These are phyloP conservation scores for Cyclargus thomasi DNA, from an alignment of 1,140 invertebrate species.

Conservation along the genomic window DNA sequence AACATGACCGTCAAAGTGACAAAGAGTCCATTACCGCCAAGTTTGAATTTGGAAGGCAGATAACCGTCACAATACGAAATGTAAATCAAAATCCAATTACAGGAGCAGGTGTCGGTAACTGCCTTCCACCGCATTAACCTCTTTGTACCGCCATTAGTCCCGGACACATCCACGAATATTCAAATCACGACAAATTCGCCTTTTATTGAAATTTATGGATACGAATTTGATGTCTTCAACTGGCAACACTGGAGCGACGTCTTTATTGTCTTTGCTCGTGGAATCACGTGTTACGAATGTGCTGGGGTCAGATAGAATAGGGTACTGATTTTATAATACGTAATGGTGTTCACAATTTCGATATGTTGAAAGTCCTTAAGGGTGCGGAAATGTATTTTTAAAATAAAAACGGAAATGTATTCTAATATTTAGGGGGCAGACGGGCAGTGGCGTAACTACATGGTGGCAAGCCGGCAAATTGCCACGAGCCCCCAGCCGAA, in stretches of 20 bases:
- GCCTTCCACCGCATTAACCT: constrained; percentile 26
- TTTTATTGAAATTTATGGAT: constrained; percentile 12
- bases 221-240: not conserved
- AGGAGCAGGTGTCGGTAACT: constrained; percentile 28
- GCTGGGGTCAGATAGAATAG: no score
- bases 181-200: constrained; percentile 11
- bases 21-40: not conserved
- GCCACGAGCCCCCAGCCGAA: no score
- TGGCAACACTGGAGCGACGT: not conserved
- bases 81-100: constrained; percentile 19
- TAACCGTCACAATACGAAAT: constrained; percentile 17
- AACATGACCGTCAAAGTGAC: not conserved
- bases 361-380: no score
- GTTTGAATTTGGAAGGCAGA: constrained; percentile 7
- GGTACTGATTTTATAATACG: no score
- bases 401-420: no score
- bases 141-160: constrained; percentile 21
- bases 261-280: not conserved
- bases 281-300: not conserved
- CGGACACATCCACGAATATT: not conserved
- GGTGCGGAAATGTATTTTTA: no score
- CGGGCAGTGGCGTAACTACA: no score
- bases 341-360: no score
- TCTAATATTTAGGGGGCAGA: no score
- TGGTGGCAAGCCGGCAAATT: no score